Evolutionary conservation across 2,888 invertebrate genomes (phyloP).

Genomic region (Drosophila kambysellisi): DNA sequence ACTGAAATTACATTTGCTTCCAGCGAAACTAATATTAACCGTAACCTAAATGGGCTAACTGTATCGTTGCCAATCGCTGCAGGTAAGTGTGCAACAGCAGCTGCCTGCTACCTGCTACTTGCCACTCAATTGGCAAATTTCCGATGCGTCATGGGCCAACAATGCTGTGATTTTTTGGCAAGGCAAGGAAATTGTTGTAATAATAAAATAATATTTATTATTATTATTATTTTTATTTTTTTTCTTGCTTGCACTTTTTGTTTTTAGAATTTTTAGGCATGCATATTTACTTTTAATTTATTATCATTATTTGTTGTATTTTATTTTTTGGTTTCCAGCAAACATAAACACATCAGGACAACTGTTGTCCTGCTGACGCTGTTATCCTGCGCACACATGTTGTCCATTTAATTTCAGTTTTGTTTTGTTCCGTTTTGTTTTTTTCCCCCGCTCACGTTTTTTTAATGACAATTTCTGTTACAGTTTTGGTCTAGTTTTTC

Average conservation of each 20-base stretch:
- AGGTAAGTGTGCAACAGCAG: constrained; percentile 3
- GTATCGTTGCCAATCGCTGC: constrained; percentile 34
- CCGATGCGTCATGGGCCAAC: constrained; percentile 4
- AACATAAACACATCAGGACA: constrained; percentile 70
- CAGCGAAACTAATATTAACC: constrained; percentile 40
- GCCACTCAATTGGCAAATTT: constrained; percentile 57
- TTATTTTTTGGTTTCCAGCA: constrained; percentile 23
- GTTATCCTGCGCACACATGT: constrained; percentile 70
- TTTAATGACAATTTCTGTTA: constrained; percentile 76
- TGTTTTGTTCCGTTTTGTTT: constrained; percentile 44
- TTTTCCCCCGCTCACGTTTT: constrained; percentile 24
- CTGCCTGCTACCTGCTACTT: constrained; percentile 46
- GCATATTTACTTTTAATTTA: constrained; percentile 12
- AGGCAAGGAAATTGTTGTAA: constrained; percentile 23
- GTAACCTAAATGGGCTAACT: constrained; percentile 38
- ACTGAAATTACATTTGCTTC: constrained; percentile 46
- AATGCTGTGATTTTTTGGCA: constrained; percentile 47
- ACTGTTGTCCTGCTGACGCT: constrained; percentile 45
- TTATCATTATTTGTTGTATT: neutral
- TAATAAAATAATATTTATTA: constrained; percentile 52
- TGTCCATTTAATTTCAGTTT: constrained; percentile 65
- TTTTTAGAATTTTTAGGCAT: constrained; percentile 23
- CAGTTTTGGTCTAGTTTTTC: constrained; percentile 63
- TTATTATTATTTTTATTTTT: constrained; percentile 6
- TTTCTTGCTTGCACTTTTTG: constrained; percentile 4